Percentiles rank a stretch among this genome's conserved stretches.
Conservation (phyloP, 2,113 vertebrate species). For the Plotosus lineatus region DNA sequence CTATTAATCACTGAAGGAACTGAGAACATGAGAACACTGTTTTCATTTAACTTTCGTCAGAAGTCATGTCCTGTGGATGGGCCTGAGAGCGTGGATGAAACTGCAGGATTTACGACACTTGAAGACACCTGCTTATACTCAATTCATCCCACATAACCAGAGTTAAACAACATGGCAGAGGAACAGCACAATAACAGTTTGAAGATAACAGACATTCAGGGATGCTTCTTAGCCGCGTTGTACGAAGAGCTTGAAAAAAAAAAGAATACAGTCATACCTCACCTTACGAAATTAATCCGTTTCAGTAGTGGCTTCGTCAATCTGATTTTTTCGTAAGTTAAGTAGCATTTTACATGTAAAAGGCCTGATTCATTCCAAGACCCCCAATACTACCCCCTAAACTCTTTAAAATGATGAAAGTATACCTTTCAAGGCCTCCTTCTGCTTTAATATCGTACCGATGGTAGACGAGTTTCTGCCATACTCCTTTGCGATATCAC, state of each 20-base stretch:
- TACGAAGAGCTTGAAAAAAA: not conserved
- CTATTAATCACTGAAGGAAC: slow-evolving; percentile 31
- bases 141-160: not conserved
- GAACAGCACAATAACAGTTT: not conserved
- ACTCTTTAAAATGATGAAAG: too few species aligned
- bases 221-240: not conserved
- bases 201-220: not conserved
- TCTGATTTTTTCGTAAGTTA: too few species aligned
- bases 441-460: too few species aligned
- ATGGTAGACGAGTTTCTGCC: too few species aligned
- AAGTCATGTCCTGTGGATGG: slow-evolving; percentile 27
- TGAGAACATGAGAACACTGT: slow-evolving; percentile 27
- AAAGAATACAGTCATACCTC: too few species aligned
- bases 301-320: too few species aligned
- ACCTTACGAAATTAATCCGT: too few species aligned
- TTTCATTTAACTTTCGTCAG: slow-evolving; percentile 21
- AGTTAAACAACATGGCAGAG: not conserved
- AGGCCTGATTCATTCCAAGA: too few species aligned
- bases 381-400: too few species aligned
- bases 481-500: too few species aligned
- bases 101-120: slow-evolving; percentile 27
- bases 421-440: too few species aligned
- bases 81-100: not conserved
- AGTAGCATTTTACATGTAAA: too few species aligned
- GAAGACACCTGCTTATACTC: slow-evolving; percentile 30